Evolutionary conservation across 2,113 vertebrate genomes (phyloP), one percentile per base, ranked within the genome.

Genomic region (Hipposideros armiger): DNA sequence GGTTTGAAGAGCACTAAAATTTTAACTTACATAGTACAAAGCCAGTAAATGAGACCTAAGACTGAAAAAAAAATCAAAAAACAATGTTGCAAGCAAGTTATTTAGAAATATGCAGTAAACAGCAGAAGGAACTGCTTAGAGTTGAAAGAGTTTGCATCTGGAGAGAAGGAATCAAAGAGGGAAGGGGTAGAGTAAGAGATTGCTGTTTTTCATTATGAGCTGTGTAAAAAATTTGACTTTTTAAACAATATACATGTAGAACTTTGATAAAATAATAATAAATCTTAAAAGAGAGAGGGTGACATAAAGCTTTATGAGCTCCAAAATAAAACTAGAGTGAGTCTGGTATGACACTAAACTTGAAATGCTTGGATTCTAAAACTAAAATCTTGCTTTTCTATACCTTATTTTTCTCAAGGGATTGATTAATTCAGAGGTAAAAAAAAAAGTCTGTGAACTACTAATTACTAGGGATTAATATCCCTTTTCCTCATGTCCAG

Each of bases 391-490:
- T 74, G 47, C 36, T 92, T 94, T 86, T 88, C 42, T 88, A 26
- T 72, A 32, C 26, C 5, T 88, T 30, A 24, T 26, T 95, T 64
- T 94, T 89, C 90, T 95, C 40, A 58, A 19, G 28, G 62, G 42
- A 89, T 62, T 94, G 88, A 95, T 95, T 92, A 76, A 96, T 94
- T 95, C 82, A 96, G 42, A 67, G 69, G 14, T 50, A 15, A 66
- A 58, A 45, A 90, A 66, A 62, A 78, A 85, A 16, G 30, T 3
- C 70, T 40, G 40, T 91, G 72, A 95, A 70, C 77, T 67, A 94
- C 77, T 97, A 97, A 97, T 96, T 97, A 85, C 77, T 83, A 93
- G 92, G 52, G 97, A 97, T 96, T 96, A 96, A 28, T 36, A 11
- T 92, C 52, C 81, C 69, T 45, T 77, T 86, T 93, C 81, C 26